These are phyloP conservation scores for Lophius piscatorius DNA, from an alignment of 2,113 vertebrate species.

Conservation along the genomic window DNA sequence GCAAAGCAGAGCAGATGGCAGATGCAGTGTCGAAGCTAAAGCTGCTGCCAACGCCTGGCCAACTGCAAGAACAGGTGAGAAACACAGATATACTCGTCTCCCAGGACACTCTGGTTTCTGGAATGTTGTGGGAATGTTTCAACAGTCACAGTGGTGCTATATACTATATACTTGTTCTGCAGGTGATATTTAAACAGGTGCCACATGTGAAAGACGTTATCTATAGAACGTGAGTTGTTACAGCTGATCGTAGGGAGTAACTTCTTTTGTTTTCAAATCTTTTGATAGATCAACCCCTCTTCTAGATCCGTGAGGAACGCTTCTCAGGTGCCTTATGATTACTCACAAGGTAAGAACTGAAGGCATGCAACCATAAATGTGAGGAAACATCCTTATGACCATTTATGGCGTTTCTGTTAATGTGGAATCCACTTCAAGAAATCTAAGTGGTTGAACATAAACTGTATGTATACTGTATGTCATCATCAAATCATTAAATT, in stretches of 20 bases:
- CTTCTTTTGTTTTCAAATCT: conserved; percentile 57
- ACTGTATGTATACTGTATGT: no score
- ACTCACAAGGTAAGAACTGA: conserved; percentile 78
- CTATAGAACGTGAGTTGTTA: conserved; percentile 36
- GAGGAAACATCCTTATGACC: no score
- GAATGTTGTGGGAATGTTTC: conserved; percentile 50
- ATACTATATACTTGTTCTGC: conserved; percentile 41
- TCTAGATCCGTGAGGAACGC: conserved; percentile 41
- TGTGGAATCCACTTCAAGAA: no score
- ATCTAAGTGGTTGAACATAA: no score
- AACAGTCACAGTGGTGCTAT: no score
- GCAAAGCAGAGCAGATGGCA: conserved; percentile 65
- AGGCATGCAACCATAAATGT: conserved; percentile 34
- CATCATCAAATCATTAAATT: no score
- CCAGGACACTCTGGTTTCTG: conserved; percentile 55
- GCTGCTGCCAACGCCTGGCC: conserved; percentile 68
- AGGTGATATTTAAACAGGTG: conserved; percentile 56
- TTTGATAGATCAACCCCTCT: conserved; percentile 65
- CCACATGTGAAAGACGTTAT: conserved; percentile 39
- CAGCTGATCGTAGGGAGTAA: conserved; percentile 48
- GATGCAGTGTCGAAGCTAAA: conserved; percentile 78
- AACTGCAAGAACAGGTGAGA: conserved; percentile 75
- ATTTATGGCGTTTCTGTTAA: no score
- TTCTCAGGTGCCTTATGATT: conserved; percentile 60
- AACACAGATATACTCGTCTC: conserved; percentile 19